Conservation (phyloP, 2,888 invertebrate genomes). For the Labia minor region DNA sequence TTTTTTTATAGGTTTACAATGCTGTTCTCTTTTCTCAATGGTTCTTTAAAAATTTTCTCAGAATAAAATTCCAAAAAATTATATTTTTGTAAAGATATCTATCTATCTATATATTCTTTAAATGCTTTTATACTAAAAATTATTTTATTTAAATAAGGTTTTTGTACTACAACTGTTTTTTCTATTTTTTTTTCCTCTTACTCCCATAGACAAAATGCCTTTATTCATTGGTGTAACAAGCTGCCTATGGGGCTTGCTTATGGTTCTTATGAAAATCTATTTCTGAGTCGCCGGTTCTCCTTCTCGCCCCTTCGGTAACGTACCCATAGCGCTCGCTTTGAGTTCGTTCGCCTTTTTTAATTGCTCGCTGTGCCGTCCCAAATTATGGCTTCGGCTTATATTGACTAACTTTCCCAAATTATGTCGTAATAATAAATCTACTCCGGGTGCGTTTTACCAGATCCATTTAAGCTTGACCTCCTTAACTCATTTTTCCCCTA, state of each 20-base stretch:
- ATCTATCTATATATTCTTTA: conserved; percentile 40
- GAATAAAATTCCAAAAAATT: too few species aligned
- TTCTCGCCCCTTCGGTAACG: conserved; percentile 31
- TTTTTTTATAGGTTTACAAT: too few species aligned
- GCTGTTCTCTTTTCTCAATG: too few species aligned
- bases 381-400: neutral
- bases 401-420: neutral
- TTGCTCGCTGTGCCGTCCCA: conserved; percentile 16
- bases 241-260: conserved; percentile 75
- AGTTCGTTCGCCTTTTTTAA: conserved; percentile 21
- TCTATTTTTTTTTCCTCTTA: conserved; percentile 34
- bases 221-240: conserved; percentile 81
- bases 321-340: conserved; percentile 26
- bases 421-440: too few species aligned
- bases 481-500: too few species aligned
- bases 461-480: too few species aligned
- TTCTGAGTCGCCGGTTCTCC: conserved; percentile 37
- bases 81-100: conserved; percentile 44
- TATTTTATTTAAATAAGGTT: conserved; percentile 22
- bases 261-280: conserved; percentile 61
- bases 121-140: too few species aligned
- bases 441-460: too few species aligned
- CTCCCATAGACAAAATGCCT: conserved; percentile 47
- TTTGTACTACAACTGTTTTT: conserved; percentile 33
- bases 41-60: too few species aligned